Percentiles rank a stretch among this genome's conserved stretches.
Conservation (phyloP, 1,140 invertebrate species). For the Coenobita brevimanus region DNA sequence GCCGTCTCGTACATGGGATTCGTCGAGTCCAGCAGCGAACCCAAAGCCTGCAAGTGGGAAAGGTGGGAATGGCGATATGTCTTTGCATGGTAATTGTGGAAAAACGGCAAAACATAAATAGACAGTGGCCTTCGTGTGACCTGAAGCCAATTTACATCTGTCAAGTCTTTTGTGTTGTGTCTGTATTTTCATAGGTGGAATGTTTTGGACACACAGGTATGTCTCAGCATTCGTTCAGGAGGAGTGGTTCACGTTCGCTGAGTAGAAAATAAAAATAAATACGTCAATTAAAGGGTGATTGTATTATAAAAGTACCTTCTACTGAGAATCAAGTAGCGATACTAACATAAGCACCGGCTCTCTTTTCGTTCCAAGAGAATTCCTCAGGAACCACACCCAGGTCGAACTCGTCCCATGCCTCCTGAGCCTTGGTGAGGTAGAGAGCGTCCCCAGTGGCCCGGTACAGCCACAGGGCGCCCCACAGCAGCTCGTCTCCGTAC, state of each 20-base stretch:
- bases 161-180: too few species aligned
- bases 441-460: slow-evolving; percentile 73
- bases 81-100: background rate
- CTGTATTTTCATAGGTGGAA: too few species aligned
- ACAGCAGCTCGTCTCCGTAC: slow-evolving; percentile 69
- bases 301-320: background rate
- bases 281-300: too few species aligned
- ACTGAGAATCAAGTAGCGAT: too few species aligned
- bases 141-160: too few species aligned
- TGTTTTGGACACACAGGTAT: too few species aligned
- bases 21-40: slow-evolving; percentile 30
- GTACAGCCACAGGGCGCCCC: slow-evolving; percentile 69
- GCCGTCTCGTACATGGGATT: slow-evolving; percentile 25
- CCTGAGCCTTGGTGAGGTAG: slow-evolving; percentile 77
- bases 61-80: too few species aligned
- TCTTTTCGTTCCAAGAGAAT: slow-evolving; percentile 79
- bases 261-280: too few species aligned
- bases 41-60: slow-evolving; percentile 43
- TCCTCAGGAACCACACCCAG: slow-evolving; percentile 71
- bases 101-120: too few species aligned
- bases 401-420: slow-evolving; percentile 75
- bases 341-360: slow-evolving; percentile 77
- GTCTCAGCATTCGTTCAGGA: too few species aligned
- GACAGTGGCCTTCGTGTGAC: too few species aligned
- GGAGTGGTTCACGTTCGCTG: too few species aligned